Base-by-base conservation (phyloP, 2,888 invertebrate genomes). In the Drosophila pegasa region DNA sequence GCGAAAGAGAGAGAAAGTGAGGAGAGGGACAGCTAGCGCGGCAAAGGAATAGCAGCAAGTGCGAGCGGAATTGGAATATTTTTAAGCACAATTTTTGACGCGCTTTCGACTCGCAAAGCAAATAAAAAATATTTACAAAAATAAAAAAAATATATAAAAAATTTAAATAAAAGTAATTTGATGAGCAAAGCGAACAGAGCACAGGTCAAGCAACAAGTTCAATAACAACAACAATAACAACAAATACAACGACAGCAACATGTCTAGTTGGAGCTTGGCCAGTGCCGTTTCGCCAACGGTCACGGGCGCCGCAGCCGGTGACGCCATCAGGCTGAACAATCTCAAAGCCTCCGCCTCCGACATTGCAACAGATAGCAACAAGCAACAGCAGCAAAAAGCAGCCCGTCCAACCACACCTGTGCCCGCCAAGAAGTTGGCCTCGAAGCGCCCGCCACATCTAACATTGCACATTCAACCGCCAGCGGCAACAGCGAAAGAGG, bases 261-360 rank as follows among this genome's bases (percentile, higher is more conserved):
- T 84, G 84, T 85, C 87, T 48, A 84, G 87, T 65, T 87, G 84
- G 84, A 87, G 84, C 59, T 78, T 87, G 73, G 87, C 84, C 47
- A 87, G 73, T 41, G 75, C 82, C 16, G 82, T 80, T 54, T 87
- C 85, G 67, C 69, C 82, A 41, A 87, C 60, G 58, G 82, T 85
- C 27, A 69, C 63, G 54, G 71, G 71, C 27, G 48, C 37, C 37
- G 58, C 41, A 16, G 38, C 40, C 33, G 41, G 56, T 83, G 85
- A 85, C 71, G 77, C 75, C 71, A 85, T 85, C 3, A 56, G 59
- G 58, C 56, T 82, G 33, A 69, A 31, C 60, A 79, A 68, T 66
- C 55, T 77, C 22, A 69, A 74, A 70, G 59, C 78, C 56, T 20
- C 51, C 56, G 25, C 51, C 37, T 72, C 81, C 51, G 75, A 78